These are phyloP conservation scores for Drosophila lacicola DNA, from an alignment of 2,888 invertebrate genomes.

Conservation along the genomic window DNA sequence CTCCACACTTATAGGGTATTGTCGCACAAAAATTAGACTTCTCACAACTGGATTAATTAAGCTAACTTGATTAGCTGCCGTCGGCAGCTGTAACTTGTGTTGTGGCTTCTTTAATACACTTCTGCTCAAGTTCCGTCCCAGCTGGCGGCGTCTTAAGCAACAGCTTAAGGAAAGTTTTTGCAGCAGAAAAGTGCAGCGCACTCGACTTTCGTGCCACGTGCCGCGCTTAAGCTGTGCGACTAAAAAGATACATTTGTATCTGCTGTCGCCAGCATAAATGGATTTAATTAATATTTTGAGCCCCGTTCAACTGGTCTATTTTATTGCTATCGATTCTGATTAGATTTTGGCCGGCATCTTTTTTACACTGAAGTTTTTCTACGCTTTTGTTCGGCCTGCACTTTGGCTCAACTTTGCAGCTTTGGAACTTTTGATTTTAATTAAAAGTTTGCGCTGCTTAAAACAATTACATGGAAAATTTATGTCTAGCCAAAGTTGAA, in stretches of 20 bases:
- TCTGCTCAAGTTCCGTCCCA: conserved; percentile 20
- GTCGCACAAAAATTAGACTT: conserved; percentile 18
- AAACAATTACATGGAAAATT: conserved; percentile 41
- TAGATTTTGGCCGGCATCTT: conserved; percentile 21
- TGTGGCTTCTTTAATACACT: conserved; percentile 43
- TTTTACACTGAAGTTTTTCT: conserved; percentile 24
- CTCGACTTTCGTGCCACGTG: conserved; percentile 45
- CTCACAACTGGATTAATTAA: conserved; percentile 68
- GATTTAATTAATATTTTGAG: conserved; percentile 56
- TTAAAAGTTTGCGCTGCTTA: conserved; percentile 59
- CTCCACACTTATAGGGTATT: neutral
- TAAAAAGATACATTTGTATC: conserved; percentile 31
- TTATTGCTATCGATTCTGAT: conserved; percentile 45
- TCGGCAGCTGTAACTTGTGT: conserved; percentile 25
- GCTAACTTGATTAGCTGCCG: conserved; percentile 60
- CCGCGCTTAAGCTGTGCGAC: conserved; percentile 1
- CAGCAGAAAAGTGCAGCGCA: conserved; percentile 25
- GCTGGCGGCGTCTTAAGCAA: conserved; percentile 18
- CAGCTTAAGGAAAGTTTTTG: conserved; percentile 45
- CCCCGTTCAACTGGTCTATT: neutral
- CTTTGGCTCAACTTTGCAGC: conserved; percentile 7
- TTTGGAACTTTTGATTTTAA: conserved; percentile 50
- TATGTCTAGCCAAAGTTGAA: conserved; percentile 21
- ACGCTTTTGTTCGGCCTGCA: conserved; percentile 1
- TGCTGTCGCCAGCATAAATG: conserved; percentile 10